phyloP scores from a whole-genome alignment of 2,113 vertebrate genomes.

The Manacus vitellinus region DNA sequence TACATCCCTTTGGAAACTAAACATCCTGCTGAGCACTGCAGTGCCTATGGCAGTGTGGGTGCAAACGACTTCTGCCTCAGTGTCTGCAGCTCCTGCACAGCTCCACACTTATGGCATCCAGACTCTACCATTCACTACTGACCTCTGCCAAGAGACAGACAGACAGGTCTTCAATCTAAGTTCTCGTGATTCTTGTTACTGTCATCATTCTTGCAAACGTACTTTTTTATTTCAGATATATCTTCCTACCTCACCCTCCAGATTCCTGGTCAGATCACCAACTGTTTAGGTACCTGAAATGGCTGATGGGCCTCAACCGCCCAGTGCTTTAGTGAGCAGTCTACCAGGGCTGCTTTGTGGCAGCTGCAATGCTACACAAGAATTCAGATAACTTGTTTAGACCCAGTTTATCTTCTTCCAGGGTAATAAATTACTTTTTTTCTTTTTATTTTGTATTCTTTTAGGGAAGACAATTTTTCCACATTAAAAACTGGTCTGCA shows the following conservation, averaged over 20 bases:
- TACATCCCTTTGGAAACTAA: background rate
- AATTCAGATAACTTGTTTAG: background rate
- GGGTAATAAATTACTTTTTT: background rate
- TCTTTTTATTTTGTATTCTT: background rate
- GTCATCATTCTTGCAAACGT: background rate
- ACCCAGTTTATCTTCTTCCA: background rate
- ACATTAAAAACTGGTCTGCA: background rate
- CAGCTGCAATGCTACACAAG: background rate
- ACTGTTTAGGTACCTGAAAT: background rate
- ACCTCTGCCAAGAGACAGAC: background rate
- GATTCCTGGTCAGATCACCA: fast-evolving
- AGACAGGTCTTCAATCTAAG: background rate
- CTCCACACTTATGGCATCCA: background rate
- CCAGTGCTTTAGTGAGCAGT: background rate
- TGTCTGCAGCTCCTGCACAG: background rate
- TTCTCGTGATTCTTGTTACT: background rate
- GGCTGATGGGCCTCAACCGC: background rate
- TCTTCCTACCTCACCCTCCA: background rate
- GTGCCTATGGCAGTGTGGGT: fast-evolving
- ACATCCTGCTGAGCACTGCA: background rate
- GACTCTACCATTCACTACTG: background rate
- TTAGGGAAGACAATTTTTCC: background rate
- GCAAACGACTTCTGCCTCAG: background rate
- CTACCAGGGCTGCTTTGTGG: background rate
- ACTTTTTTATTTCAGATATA: background rate